A percentile compares a stretch with the other conserved stretches of the same genome.
These are phyloP conservation scores for Heterotilapia buettikoferi DNA, from an alignment of 2,113 vertebrate genomes.

Conservation along the genomic window DNA sequence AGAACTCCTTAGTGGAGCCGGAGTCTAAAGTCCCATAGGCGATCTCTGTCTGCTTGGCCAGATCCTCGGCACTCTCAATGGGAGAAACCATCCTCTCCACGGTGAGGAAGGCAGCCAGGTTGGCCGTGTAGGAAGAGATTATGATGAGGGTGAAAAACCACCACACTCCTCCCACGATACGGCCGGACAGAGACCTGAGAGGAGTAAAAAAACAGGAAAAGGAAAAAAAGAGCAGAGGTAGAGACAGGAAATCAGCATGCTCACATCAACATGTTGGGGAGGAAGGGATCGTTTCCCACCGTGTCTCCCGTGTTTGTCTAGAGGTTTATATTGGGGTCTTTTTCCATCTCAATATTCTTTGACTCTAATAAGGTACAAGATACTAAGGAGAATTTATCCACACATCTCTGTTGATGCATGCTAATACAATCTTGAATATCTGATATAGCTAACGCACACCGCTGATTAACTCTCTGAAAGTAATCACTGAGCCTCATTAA, in stretches of 20 bases:
- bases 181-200: slow-evolving; percentile 89
- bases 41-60: slow-evolving; percentile 97
- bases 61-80: slow-evolving; percentile 93
- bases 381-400: neutral
- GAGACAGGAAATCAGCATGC: slow-evolving; percentile 8
- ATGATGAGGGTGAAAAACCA: slow-evolving; percentile 99
- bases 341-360: neutral
- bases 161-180: slow-evolving; percentile 96
- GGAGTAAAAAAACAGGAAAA: neutral
- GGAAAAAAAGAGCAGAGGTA: neutral
- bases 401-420: neutral
- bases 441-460: neutral
- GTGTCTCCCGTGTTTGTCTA: neutral
- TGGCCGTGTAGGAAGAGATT: slow-evolving; percentile 98
- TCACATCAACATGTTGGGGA: neutral
- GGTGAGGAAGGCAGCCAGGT: slow-evolving; percentile 95
- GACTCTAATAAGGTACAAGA: neutral
- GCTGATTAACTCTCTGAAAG: neutral
- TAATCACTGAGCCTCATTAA: slow-evolving; percentile 16
- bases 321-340: neutral
- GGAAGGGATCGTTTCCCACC: neutral
- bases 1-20: slow-evolving; percentile 98
- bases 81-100: slow-evolving; percentile 98
- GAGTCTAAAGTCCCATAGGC: slow-evolving; percentile 96
- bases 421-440: neutral